Evolutionary conservation across 2,888 invertebrate species (phyloP).

Genomic region (Limnephilus auricula): DNA sequence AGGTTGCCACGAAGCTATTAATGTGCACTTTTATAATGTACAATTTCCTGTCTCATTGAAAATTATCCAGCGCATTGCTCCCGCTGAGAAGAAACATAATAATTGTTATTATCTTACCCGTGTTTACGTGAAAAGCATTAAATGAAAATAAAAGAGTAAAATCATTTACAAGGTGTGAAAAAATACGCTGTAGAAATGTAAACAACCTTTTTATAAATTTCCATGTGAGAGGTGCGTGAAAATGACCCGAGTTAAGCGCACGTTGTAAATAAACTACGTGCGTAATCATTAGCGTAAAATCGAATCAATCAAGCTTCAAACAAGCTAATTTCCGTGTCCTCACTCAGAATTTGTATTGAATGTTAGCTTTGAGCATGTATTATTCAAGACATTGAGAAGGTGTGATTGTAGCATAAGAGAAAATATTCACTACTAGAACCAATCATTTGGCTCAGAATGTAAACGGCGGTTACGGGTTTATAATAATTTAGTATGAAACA

Average conservation of each 20-base stretch:
- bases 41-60: conserved; percentile 17
- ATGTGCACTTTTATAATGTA: background rate
- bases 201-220: background rate
- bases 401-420: conserved; percentile 16
- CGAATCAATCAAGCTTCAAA: background rate
- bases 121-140: background rate
- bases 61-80: background rate
- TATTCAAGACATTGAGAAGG: background rate
- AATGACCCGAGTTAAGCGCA: conserved; percentile 6
- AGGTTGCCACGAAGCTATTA: background rate
- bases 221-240: conserved; percentile 22
- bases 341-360: background rate
- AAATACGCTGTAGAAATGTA: background rate
- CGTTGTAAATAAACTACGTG: conserved; percentile 27
- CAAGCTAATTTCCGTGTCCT: background rate
- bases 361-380: too few species aligned
- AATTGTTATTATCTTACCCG: background rate
- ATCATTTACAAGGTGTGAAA: background rate
- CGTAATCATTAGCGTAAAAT: background rate
- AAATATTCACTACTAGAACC: conserved; percentile 22
- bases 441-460: conserved; percentile 2
- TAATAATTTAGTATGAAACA: background rate
- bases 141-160: background rate
- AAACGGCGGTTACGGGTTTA: conserved; percentile 17
- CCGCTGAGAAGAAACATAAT: background rate